Evolutionary conservation across 2,113 vertebrate species (phyloP), one percentile per base, ranked within the genome.

Genomic region (Prietella phreatophila): DNA sequence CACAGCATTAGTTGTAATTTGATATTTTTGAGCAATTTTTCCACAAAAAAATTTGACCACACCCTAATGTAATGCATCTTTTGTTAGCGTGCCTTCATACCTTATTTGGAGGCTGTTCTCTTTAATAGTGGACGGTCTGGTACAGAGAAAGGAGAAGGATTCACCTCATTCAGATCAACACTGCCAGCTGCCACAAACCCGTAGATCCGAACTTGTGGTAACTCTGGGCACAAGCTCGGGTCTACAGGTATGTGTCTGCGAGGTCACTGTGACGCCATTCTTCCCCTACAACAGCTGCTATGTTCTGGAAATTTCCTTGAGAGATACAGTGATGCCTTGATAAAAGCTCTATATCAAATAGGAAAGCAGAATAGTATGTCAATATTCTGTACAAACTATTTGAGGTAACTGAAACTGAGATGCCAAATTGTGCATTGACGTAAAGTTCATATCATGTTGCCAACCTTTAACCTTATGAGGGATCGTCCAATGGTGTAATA

Each of bases 191-290:
- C 97, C 97, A 96, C 97, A 97, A 99, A 99, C 97, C 98, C 97
- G 97, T 99, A 99, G 97, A 99, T 99, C 98, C 97, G 97, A 99
- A 98, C 97, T 99, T 99, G 97, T 98, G 97, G 91, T 99, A 95
- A 95, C 94, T 94, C 94, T 93, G 93, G 93, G 92, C 97, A 97
- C 98, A 99, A 99, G 98, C 96, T 99, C 97, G 97, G 96, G 95
- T 99, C 98, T 99, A 98, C 95, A 97, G 98, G 97, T 98, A 94
- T 97, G 97, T 96, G 97, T 97, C 97, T 96, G 94, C 94, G 93
- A 93, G 97, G 97, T 96, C 82, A 95, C 91, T 15, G 83, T 88
- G 71, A 90, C 84, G 50, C 8, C 87, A 80, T 84, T 81, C 55
- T 87, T 55, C 55, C n/a, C 11, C 36, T 65, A 22, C 85, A 39